phyloP scores from a whole-genome alignment of 2,797 vertebrate genomes.

The Mico argentatus region DNA sequence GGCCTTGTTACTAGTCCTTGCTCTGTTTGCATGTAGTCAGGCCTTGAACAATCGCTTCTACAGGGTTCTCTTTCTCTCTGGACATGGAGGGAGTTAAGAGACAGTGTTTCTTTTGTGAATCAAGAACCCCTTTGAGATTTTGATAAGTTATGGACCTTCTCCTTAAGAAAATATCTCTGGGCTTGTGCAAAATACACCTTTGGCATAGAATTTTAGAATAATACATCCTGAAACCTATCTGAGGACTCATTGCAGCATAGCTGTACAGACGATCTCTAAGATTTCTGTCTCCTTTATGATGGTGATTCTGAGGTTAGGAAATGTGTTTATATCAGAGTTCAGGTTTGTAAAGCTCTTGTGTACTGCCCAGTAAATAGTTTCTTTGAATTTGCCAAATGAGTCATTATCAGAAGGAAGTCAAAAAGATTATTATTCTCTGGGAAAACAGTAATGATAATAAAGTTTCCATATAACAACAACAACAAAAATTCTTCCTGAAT shows the following conservation, averaged over 20 bases:
- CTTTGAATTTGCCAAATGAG: not conserved
- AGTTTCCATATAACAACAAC: not conserved
- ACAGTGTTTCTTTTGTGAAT: not conserved
- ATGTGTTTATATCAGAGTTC: not conserved
- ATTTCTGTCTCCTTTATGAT: not conserved
- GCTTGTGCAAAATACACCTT: not conserved
- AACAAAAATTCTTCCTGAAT: conserved; percentile 47
- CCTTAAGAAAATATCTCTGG: not conserved
- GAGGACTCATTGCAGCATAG: not conserved
- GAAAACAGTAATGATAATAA: not conserved
- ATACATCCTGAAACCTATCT: not conserved
- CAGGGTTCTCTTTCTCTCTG: not conserved
- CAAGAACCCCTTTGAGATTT: not conserved
- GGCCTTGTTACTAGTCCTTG: not conserved
- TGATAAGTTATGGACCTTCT: not conserved
- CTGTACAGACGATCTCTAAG: not conserved
- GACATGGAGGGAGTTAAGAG: not conserved
- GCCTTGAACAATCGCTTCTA: not conserved
- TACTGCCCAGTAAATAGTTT: not conserved
- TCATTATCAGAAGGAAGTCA: not conserved
- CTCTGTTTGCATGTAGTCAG: not conserved
- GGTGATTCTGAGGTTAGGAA: not conserved
- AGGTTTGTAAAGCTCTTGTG: not conserved
- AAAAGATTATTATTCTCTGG: not conserved
- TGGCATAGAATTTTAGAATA: not conserved